phyloP scores from a whole-genome alignment of 1,140 invertebrate species.

The Macrosteles quadrilineatus region DNA sequence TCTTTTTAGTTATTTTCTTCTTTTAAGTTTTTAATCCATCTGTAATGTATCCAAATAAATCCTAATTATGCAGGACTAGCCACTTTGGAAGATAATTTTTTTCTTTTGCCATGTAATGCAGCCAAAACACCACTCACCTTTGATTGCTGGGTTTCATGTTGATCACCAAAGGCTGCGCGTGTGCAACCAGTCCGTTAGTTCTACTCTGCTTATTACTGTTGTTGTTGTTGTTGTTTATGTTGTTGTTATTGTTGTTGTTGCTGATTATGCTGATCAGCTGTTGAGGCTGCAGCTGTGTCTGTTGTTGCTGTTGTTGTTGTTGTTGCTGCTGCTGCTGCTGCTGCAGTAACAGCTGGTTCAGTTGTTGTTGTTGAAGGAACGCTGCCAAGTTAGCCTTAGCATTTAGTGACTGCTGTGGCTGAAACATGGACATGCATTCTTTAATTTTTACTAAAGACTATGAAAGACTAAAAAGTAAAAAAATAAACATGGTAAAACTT shows the following conservation, averaged over 20 bases:
- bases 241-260: constrained; percentile 42
- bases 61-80: no score
- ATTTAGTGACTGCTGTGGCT: constrained; percentile 45
- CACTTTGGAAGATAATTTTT: no score
- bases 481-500: no score
- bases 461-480: no score
- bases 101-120: no score
- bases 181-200: constrained; percentile 37
- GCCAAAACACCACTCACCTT: constrained; percentile 19
- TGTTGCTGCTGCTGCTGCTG: constrained; percentile 55
- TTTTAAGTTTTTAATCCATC: no score
- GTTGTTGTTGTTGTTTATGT: constrained; percentile 37
- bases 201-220: constrained; percentile 27
- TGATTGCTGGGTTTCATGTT: constrained; percentile 36
- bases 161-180: constrained; percentile 48
- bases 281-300: constrained; percentile 51
- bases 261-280: constrained; percentile 37
- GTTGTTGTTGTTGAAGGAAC: constrained; percentile 55
- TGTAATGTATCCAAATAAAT: no score
- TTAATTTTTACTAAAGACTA: no score
- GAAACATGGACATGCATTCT: constrained; percentile 5
- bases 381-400: constrained; percentile 58
- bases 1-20: no score
- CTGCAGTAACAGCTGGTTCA: constrained; percentile 52
- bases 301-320: constrained; percentile 52